Base-by-base conservation (phyloP, 2,888 invertebrate species). In the Drosophila prostipennis region DNA sequence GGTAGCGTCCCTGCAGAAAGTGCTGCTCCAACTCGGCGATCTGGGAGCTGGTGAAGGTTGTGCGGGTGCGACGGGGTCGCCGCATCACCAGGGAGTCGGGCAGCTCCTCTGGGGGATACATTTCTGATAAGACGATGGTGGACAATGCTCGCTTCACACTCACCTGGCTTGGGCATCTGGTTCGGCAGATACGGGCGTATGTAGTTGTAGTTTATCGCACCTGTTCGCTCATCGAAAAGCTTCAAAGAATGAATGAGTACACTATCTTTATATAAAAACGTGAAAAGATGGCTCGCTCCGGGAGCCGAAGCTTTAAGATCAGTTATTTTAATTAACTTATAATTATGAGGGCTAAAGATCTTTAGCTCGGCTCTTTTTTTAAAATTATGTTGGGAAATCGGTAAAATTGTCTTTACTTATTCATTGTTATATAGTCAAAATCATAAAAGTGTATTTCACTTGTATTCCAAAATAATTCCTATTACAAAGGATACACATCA, bases 21-120 rank as follows among this genome's bases (percentile, higher is more conserved):
- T 89, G 78, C 49, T 87, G 78, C 68, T 90, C 90, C 61, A 90
- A 68, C 59, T 89, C 80, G 29, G 80, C 80, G 40, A 90, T 78
- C 64, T 90, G 90, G 14, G 77, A 78, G 60, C 74, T 81, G n/a
- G 90, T 89, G 59, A 89, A 90, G 34, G 88, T 87, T 23, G 90
- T 90, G 43, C 90, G 84, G 4, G 81, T 87, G 53, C 90, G 89
- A 7, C 90, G 86, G 2, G 82, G 81, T 36, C 85, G 78, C n/a
- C 87, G 81, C 82, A 89, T 89, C 10, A 86, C 85, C 68, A 89
- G 53, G 3, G 85, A 79, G 54, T 89, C 80, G 26, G 83, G 80
- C 36, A 89, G 71, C 54, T 89, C 81, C 72, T 89, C 90, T 87
- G 53, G 11, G 40, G 61, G 42, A 36, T 49, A 63, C 34, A 63